These are phyloP conservation scores for Crotalus viridis DNA, from an alignment of 2,113 vertebrate genomes.

Conservation along the genomic window DNA sequence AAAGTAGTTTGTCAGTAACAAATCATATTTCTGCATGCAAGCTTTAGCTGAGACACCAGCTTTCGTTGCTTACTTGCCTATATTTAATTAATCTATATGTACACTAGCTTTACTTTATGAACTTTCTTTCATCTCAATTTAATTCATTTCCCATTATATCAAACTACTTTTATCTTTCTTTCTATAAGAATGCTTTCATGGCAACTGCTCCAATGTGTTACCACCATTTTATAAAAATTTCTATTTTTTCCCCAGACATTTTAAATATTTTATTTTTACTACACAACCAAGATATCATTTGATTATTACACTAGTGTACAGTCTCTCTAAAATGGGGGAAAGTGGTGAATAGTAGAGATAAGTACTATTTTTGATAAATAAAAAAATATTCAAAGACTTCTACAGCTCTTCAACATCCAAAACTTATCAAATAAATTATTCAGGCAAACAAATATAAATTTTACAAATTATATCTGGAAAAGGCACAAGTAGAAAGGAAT, in stretches of 20 bases:
- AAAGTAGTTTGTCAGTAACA: not conserved
- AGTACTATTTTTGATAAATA: not conserved
- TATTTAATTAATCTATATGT: not conserved
- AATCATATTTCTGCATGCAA: not conserved
- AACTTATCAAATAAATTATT: not conserved
- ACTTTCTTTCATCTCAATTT: not conserved
- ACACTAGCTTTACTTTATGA: not conserved
- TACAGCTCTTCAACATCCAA: not conserved
- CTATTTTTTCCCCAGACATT: not conserved
- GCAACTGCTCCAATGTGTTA: not conserved
- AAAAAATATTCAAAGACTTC: not conserved
- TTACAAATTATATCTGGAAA: not conserved
- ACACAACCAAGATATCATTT: not conserved
- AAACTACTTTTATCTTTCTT: not conserved
- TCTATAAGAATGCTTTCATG: not conserved
- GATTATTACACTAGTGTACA: not conserved
- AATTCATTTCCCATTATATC: not conserved
- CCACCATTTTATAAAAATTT: not conserved
- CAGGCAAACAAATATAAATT: not conserved
- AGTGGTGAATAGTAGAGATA: not conserved
- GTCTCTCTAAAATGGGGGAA: not conserved
- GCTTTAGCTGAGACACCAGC: not conserved
- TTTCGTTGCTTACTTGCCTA: not conserved
- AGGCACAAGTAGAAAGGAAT: not conserved
- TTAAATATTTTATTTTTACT: not conserved